A percentile compares a stretch with the other conserved stretches of the same genome.
Conservation (phyloP, 2,888 invertebrate species). For the Agrochola lota region DNA sequence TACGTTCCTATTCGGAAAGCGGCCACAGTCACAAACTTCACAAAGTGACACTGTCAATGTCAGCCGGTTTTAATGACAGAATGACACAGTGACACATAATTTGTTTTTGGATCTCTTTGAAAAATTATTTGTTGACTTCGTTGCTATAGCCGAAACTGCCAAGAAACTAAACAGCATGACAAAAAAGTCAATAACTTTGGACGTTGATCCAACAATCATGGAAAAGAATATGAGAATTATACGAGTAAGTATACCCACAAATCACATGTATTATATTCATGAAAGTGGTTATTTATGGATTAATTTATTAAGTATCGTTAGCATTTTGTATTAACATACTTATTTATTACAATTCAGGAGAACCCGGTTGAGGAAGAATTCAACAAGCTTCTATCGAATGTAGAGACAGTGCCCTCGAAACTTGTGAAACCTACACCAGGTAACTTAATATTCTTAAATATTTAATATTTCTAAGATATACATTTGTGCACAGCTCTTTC, state of each 20-base stretch:
- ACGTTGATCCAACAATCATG: conserved; percentile 91
- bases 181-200: conserved; percentile 89
- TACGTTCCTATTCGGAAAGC: too few relatives aligned
- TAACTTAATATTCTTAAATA: conserved; percentile 71
- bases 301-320: background rate
- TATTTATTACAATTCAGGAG: conserved; percentile 80
- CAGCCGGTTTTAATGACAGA: conserved; percentile 5
- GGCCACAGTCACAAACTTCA: background rate
- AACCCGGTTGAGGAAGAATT: conserved; percentile 91
- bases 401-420: conserved; percentile 90
- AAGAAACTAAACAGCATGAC: conserved; percentile 78
- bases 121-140: conserved; percentile 50
- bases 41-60: conserved; percentile 10
- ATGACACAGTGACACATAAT: background rate
- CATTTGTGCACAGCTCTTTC: background rate
- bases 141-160: conserved; percentile 52
- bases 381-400: conserved; percentile 89
- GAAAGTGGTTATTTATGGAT: too few relatives aligned
- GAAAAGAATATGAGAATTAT: conserved; percentile 90
- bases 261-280: background rate
- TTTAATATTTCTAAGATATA: background rate
- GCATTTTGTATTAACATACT: background rate
- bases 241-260: conserved; percentile 74
- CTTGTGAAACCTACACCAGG: conserved; percentile 93
- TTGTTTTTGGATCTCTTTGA: conserved; percentile 19